A percentile compares a stretch with the other conserved stretches of the same genome.
Conservation (phyloP, 2,113 vertebrate species). For the Phylloscopus whistleri region DNA sequence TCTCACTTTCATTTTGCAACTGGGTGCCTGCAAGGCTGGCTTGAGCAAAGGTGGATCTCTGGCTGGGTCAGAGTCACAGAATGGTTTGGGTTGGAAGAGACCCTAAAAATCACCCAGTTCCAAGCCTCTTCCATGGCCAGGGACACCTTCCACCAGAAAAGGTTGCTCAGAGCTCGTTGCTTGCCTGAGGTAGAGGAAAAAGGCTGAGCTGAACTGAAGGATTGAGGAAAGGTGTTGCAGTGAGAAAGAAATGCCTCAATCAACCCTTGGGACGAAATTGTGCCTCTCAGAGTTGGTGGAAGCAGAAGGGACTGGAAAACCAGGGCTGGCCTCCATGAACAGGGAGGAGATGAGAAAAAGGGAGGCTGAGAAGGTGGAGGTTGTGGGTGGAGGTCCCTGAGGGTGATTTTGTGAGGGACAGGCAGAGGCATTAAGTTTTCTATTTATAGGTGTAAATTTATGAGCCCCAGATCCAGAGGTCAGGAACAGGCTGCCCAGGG, state of each 20-base stretch:
- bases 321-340: neutral
- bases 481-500: rapidly evolving
- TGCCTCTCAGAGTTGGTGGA: neutral
- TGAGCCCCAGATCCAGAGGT: neutral
- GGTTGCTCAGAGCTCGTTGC: neutral
- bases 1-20: neutral
- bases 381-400: neutral
- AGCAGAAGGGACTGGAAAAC: neutral
- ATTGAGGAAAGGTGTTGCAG: neutral
- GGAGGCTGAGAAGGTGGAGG: neutral
- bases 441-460: neutral
- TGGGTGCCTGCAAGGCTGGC: neutral
- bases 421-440: neutral
- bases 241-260: neutral
- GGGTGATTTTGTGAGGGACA: neutral
- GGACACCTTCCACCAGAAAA: neutral
- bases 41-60: neutral
- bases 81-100: neutral
- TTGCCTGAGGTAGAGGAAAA: neutral
- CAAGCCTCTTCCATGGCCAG: neutral
- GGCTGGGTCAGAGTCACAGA: neutral
- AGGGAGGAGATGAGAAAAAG: neutral
- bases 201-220: neutral
- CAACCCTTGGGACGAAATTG: neutral
- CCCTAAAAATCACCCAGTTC: neutral